Percentiles rank a stretch among this genome's conserved stretches.
Evolutionary conservation across 2,113 vertebrate species (phyloP).

Genomic region (Numenius arquata): DNA sequence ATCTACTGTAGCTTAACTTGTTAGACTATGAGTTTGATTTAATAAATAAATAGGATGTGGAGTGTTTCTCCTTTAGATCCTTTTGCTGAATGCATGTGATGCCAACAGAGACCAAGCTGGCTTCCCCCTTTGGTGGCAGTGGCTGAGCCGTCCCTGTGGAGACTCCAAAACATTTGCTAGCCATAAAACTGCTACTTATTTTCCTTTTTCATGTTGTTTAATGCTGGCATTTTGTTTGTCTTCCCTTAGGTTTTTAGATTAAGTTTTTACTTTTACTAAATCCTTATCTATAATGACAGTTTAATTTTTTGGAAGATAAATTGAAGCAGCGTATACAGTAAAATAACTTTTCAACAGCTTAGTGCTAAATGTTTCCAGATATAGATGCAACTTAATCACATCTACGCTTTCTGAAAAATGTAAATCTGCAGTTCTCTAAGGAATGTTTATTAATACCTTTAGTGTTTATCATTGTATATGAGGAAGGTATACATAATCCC

Average conservation of each 20-base stretch:
- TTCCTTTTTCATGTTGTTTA: background rate
- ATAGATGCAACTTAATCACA: background rate
- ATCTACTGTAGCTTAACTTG: background rate
- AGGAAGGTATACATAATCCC: constrained; percentile 18
- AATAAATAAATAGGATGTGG: background rate
- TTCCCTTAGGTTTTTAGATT: background rate
- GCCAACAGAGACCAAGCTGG: background rate
- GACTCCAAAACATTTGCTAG: background rate
- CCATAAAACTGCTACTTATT: background rate
- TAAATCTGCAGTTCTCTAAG: background rate
- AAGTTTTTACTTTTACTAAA: background rate
- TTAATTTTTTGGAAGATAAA: background rate
- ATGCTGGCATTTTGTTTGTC: background rate
- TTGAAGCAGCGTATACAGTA: background rate
- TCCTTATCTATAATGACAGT: background rate
- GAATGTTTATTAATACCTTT: constrained; percentile 15
- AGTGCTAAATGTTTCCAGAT: background rate
- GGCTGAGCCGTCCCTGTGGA: background rate
- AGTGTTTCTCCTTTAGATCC: background rate
- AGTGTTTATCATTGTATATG: background rate
- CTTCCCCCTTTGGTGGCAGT: background rate
- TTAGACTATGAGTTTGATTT: background rate
- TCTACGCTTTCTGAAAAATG: background rate
- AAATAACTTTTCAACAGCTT: background rate
- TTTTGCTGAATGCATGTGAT: background rate